A percentile compares a stretch with the other conserved stretches of the same genome.
Evolutionary conservation across 2,888 invertebrate species (phyloP).

Genomic region (Nebria brevicollis): DNA sequence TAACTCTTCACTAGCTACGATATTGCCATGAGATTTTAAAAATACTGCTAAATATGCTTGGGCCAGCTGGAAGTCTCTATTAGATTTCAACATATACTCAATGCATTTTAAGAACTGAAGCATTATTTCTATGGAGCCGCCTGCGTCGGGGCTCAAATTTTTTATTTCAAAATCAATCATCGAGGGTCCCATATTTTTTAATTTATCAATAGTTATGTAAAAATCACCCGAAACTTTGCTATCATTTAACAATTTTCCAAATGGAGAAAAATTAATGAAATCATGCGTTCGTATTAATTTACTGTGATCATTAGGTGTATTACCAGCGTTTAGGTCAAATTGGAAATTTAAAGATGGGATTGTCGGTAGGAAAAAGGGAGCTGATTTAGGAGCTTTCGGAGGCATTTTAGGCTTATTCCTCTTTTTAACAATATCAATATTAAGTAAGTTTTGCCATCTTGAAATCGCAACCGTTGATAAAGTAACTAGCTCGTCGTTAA

Average conservation of each 20-base stretch:
- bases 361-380: constrained; percentile 96
- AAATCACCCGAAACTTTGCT: constrained; percentile 67
- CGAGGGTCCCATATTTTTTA: constrained; percentile 82
- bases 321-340: constrained; percentile 74
- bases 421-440: constrained; percentile 85
- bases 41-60: constrained; percentile 91
- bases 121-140: constrained; percentile 78
- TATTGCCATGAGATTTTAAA: constrained; percentile 79
- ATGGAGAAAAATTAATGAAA: constrained; percentile 74
- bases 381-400: constrained; percentile 83
- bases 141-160: constrained; percentile 77
- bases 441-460: constrained; percentile 90
- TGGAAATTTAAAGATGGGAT: constrained; percentile 82
- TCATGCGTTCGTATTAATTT: constrained; percentile 69
- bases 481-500: constrained; percentile 81
- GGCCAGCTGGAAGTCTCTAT: constrained; percentile 87
- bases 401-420: constrained; percentile 91
- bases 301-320: constrained; percentile 59
- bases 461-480: constrained; percentile 86
- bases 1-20: constrained; percentile 67
- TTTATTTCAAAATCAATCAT: constrained; percentile 89
- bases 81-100: constrained; percentile 75
- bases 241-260: constrained; percentile 72
- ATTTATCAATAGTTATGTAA: constrained; percentile 67
- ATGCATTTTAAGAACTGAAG: constrained; percentile 82